Evolutionary conservation across 1,140 invertebrate species (phyloP).

Genomic region (Monochamus saltuarius): DNA sequence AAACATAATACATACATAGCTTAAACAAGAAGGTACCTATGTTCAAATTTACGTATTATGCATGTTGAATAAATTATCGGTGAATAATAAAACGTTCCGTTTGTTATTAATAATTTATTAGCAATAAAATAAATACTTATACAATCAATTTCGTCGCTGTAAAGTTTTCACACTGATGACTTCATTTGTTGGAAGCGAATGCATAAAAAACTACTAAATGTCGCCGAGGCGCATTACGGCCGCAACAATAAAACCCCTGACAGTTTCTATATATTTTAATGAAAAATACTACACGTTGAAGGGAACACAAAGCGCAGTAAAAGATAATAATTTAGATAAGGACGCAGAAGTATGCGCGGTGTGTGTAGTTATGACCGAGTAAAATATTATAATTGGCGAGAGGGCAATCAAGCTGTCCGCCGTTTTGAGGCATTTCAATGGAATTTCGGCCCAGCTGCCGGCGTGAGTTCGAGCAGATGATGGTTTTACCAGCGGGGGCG

Average conservation of each 20-base stretch:
- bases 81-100: too few relatives aligned
- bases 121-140: too few relatives aligned
- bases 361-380: background rate
- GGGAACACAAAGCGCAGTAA: constrained; percentile 13
- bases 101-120: too few relatives aligned
- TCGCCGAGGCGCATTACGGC: too few relatives aligned
- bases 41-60: too few relatives aligned
- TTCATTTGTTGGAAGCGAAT: too few relatives aligned
- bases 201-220: too few relatives aligned
- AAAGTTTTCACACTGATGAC: too few relatives aligned
- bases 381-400: constrained; percentile 20
- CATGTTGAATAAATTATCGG: too few relatives aligned
- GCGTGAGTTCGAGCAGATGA: constrained; percentile 6
- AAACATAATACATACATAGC: too few relatives aligned
- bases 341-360: background rate
- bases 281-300: constrained; percentile 6
- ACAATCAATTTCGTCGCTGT: too few relatives aligned
- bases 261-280: constrained; percentile 1
- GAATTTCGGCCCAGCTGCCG: constrained; percentile 9
- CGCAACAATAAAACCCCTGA: constrained; percentile 3
- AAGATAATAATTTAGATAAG: constrained; percentile 21
- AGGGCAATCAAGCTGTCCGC: constrained; percentile 12
- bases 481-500: constrained; percentile 5
- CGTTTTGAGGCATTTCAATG: constrained; percentile 11
- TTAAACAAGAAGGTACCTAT: too few relatives aligned